Evolutionary conservation across 2,888 invertebrate species (phyloP).

Genomic region (Drosophila mayaguana): DNA sequence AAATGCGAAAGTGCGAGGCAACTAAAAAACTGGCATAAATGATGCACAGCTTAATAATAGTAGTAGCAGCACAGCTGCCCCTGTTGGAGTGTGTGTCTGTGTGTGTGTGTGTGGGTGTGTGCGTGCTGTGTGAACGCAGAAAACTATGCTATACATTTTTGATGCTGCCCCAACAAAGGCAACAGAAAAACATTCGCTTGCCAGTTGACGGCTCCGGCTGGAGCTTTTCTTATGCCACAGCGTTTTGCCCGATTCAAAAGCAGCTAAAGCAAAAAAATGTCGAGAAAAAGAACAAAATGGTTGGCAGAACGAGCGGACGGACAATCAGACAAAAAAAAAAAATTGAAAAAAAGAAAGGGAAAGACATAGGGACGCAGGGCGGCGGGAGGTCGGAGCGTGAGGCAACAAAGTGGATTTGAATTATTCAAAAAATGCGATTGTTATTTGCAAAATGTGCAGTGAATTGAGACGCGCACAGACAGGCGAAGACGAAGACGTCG

Average conservation of each 20-base stretch:
- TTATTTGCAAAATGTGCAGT: constrained; percentile 81
- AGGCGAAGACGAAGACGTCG: constrained; percentile 52
- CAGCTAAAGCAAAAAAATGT: constrained; percentile 8
- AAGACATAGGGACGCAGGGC: no score
- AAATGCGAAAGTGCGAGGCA: constrained; percentile 44
- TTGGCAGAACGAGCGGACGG: constrained; percentile 23
- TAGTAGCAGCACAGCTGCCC: constrained; percentile 44
- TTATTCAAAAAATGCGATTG: constrained; percentile 81
- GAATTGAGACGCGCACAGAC: constrained; percentile 78
- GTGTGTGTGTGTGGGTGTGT: not conserved
- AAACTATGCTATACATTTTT: constrained; percentile 79
- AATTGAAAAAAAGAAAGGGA: not conserved
- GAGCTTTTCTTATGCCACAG: constrained; percentile 66
- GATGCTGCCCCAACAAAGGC: constrained; percentile 50
- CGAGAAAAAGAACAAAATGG: constrained; percentile 43
- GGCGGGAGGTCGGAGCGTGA: constrained; percentile 25
- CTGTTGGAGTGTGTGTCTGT: no score
- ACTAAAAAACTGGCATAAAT: constrained; percentile 57
- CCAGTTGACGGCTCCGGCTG: constrained; percentile 54
- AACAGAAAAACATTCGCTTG: constrained; percentile 60
- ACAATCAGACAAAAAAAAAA: constrained; percentile 15
- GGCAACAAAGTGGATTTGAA: constrained; percentile 80
- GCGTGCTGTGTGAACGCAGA: constrained; percentile 47
- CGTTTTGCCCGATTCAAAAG: constrained; percentile 53
- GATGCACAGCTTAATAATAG: constrained; percentile 72